Percentiles rank a stretch among this genome's conserved stretches.
phyloP scores from a whole-genome alignment of 2,888 invertebrate genomes.

The Cremastobaeus sp. region DNA sequence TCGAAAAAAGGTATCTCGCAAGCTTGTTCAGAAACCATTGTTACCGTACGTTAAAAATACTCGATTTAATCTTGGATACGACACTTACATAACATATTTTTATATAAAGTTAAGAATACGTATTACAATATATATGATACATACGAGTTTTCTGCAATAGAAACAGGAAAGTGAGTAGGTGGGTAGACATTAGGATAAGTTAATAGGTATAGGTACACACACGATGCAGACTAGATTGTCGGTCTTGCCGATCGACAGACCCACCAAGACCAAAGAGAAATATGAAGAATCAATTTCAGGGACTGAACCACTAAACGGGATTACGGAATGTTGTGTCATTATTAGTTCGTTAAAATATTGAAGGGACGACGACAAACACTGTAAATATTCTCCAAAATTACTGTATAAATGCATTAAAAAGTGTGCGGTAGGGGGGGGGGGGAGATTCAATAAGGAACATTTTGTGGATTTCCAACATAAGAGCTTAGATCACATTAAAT shows the following conservation, averaged over 20 bases:
- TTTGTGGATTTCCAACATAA: too few species aligned
- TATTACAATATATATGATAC: slow-evolving; percentile 61
- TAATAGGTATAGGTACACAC: slow-evolving; percentile 60
- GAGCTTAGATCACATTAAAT: too few species aligned
- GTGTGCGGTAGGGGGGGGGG: too few species aligned
- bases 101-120: slow-evolving; percentile 54
- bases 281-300: slow-evolving; percentile 55
- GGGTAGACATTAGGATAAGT: slow-evolving; percentile 59
- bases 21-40: slow-evolving; percentile 34
- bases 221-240: slow-evolving; percentile 62
- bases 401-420: slow-evolving; percentile 53
- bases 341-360: slow-evolving; percentile 34
- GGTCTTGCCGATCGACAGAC: slow-evolving; percentile 60
- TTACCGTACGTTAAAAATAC: slow-evolving; percentile 54
- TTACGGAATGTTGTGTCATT: slow-evolving; percentile 55
- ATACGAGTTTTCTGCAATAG: slow-evolving; percentile 60
- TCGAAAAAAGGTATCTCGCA: slow-evolving; percentile 17
- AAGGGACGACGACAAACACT: slow-evolving; percentile 41
- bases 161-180: slow-evolving; percentile 60
- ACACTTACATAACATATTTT: slow-evolving; percentile 58
- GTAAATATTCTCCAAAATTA: slow-evolving; percentile 53
- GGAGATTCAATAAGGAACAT: too few species aligned
- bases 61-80: slow-evolving; percentile 55
- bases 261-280: slow-evolving; percentile 56
- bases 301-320: slow-evolving; percentile 45